phyloP scores from a whole-genome alignment of 1,140 invertebrate genomes.

The Aphaenogaster floridana region DNA sequence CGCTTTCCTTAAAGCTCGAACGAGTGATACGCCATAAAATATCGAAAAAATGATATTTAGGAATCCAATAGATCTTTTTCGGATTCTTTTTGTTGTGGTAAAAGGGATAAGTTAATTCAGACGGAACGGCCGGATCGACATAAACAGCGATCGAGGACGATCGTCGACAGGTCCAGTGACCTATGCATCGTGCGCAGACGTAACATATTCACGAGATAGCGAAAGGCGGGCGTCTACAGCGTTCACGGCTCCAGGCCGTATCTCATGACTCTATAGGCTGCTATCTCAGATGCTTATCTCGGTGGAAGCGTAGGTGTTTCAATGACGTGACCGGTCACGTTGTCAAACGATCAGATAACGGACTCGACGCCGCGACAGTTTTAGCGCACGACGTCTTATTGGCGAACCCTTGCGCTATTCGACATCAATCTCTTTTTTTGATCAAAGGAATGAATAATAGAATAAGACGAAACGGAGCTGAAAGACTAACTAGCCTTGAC shows the following conservation, averaged over 20 bases:
- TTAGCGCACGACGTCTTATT: conserved; percentile 67
- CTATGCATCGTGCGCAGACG: conserved; percentile 56
- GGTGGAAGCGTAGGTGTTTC: conserved; percentile 73
- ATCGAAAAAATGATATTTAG: background rate
- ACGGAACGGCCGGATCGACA: conserved; percentile 42
- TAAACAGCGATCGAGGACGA: conserved; percentile 62
- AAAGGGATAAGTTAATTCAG: conserved; percentile 46
- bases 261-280: conserved; percentile 59
- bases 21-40: background rate
- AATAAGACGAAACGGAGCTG: background rate
- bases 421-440: conserved; percentile 17
- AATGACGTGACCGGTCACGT: conserved; percentile 79
- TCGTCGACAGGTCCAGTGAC: conserved; percentile 46
- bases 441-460: conserved; percentile 11
- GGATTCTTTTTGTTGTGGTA: background rate
- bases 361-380: conserved; percentile 71
- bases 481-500: conserved; percentile 22
- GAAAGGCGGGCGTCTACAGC: conserved; percentile 68
- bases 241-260: conserved; percentile 43
- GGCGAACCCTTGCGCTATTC: conserved; percentile 33
- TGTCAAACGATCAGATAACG: conserved; percentile 78
- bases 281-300: conserved; percentile 77
- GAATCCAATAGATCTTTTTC: background rate
- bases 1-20: background rate
- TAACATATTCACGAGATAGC: conserved; percentile 73